Evolutionary conservation across 53 echinoderm and acorn worm genomes (phyloP), one percentile per base, ranked within the genome.

Genomic region (Echinometra lucunter): DNA sequence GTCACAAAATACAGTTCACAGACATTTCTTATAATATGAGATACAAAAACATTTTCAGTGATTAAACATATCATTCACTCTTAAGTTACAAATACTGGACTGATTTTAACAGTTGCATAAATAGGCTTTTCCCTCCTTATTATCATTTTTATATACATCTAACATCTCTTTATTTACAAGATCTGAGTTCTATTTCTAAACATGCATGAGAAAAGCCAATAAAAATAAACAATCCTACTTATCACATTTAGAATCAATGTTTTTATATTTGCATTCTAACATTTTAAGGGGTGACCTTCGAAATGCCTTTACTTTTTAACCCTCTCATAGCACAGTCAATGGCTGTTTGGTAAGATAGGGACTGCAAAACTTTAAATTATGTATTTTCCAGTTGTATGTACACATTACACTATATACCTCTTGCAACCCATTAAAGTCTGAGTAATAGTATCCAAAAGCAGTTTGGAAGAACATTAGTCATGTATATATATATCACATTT

Each of bases 1-100:
- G 11, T n/a, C 85, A 53, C 8, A 85, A 83, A 85, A 53, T 85
- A 85, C 85, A 49, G 1, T 81, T 81, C 44, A 81, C 49, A 49
- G 8, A 78, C 28, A 49, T 49, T 85, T 53, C 49, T n/a, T 23
- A 40, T 40, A 35, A 38, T 6, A 21, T 1, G 38, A 19, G 78
- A 49, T 85, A 85, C 85, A 47, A 49, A 49, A n/a, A n/a, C n/a
- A 85, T 85, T 3, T 85, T 85, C 30, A 85, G 28, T 81, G 19
- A 72, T 72, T 35, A 32, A 35, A 35, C 18, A 72, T 13, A 15
- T 32, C 35, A 35, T 44, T 23, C 44, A 0, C n/a, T n/a, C n/a
- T n/a, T n/a, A n/a, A n/a, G n/a, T n/a, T 80, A 81, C 21, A 1
- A 85, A 85, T 85, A 49, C n/a, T 49, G 85, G 27, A 85, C 49